Evolutionary conservation across 92 coral and sea anemone species (phyloP).

Genomic region (Montipora capitata): DNA sequence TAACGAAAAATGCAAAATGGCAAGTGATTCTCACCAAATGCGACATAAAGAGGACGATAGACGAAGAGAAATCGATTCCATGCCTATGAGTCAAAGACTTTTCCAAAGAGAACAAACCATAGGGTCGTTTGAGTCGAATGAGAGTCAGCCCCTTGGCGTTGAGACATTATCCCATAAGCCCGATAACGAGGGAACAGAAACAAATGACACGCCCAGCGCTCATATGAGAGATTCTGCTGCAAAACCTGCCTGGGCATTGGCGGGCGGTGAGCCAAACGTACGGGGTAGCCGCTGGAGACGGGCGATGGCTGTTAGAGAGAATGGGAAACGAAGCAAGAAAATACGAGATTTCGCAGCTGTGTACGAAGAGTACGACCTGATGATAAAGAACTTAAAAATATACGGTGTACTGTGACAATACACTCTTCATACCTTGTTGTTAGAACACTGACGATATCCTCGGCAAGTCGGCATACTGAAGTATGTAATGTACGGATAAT

Average conservation of each 20-base stretch:
- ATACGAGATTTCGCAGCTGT: conserved; percentile 4
- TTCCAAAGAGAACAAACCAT: not conserved
- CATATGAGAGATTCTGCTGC: not conserved
- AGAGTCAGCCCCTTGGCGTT: not conserved
- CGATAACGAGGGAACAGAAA: no score
- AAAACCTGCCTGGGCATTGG: not conserved
- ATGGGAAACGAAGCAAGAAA: not conserved
- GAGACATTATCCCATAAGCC: not conserved
- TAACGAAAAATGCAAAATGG: not conserved
- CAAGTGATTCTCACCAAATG: not conserved
- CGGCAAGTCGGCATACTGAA: not conserved
- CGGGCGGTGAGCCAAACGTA: not conserved
- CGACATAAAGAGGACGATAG: not conserved
- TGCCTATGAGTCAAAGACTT: not conserved
- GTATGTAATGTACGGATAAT: not conserved
- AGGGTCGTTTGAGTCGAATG: not conserved
- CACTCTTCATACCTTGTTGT: not conserved
- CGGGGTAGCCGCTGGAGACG: conserved; percentile 24
- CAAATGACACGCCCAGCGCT: not conserved
- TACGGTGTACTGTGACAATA: conserved; percentile 26
- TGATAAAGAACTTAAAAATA: conserved; percentile 19
- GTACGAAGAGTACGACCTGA: conserved; percentile 42
- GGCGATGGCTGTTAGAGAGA: not conserved
- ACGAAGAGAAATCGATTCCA: not conserved
- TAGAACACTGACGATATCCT: not conserved